phyloP scores from a whole-genome alignment of 2,888 invertebrate species.

The Thysanoteuthis rhombus region DNA sequence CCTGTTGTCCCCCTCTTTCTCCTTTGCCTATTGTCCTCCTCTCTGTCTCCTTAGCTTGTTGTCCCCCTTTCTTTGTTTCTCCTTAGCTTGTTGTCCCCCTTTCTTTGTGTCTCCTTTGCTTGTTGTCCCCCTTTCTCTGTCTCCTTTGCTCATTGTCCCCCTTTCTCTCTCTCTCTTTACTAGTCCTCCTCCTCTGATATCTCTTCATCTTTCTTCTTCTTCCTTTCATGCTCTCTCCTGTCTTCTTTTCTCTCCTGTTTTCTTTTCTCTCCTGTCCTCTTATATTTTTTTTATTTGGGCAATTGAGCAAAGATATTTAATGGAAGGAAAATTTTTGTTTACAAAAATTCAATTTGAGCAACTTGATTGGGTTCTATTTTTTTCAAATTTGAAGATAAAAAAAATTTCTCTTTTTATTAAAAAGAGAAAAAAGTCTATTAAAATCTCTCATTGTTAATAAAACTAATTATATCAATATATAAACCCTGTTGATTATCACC shows the following conservation, averaged over 20 bases:
- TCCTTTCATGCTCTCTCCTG: neutral
- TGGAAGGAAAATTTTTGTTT: too few species aligned
- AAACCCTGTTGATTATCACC: too few species aligned
- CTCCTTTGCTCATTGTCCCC: neutral
- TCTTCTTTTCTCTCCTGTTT: neutral
- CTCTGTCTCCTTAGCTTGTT: neutral
- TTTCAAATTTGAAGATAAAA: too few species aligned
- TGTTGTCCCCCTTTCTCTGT: neutral
- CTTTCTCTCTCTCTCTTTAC: neutral
- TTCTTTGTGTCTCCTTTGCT: rapidly evolving
- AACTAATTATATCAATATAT: too few species aligned
- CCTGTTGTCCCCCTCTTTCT: neutral
- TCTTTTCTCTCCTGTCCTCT: neutral
- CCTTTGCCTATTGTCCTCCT: neutral
- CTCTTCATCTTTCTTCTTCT: neutral
- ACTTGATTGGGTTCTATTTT: too few species aligned
- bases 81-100: neutral
- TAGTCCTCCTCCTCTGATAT: rapidly evolving
- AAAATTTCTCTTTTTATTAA: too few species aligned
- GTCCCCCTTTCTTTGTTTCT: too few species aligned
- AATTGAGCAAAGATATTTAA: too few species aligned
- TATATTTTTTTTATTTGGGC: too few species aligned
- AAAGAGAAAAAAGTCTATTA: too few species aligned
- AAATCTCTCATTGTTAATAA: too few species aligned
- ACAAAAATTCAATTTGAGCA: too few species aligned